Evolutionary conservation across 2,113 vertebrate genomes (phyloP).

Genomic region (western clawed frog (Xenopus tropicalis)): DNA sequence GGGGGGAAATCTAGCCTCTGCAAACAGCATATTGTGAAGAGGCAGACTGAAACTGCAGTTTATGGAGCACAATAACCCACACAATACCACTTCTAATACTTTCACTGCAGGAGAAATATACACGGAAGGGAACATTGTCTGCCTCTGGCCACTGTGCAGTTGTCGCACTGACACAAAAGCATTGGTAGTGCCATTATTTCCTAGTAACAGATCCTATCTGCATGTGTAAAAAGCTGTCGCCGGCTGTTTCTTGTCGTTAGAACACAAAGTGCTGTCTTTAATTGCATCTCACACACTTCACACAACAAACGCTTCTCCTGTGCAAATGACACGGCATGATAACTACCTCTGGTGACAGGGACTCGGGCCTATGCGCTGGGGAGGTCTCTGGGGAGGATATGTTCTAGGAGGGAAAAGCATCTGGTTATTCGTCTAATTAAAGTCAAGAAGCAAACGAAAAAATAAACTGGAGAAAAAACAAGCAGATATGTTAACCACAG

Average conservation of each 20-base stretch:
- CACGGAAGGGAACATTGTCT: no score
- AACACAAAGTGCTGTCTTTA: not conserved
- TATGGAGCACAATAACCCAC: no score
- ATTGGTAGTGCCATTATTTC: no score
- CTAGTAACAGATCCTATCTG: no score
- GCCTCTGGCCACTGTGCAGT: no score
- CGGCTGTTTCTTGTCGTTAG: not conserved
- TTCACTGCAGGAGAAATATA: no score
- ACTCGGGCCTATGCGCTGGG: conserved; percentile 85
- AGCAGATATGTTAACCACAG: conserved; percentile 57
- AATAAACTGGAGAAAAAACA: conserved; percentile 35
- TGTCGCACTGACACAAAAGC: no score
- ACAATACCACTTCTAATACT: no score
- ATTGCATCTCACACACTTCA: not conserved
- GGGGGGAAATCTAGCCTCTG: not conserved
- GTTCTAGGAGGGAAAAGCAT: conserved; percentile 81
- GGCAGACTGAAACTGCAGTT: not conserved
- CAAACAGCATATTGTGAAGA: conserved; percentile 6
- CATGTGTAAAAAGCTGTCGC: no score
- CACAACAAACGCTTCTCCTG: conserved; percentile 42
- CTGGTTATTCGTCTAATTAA: conserved; percentile 65
- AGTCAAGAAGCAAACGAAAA: conserved; percentile 61
- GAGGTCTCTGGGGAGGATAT: conserved; percentile 94
- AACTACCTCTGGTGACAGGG: conserved; percentile 91
- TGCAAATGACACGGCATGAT: conserved; percentile 50